These are phyloP conservation scores for Coreius guichenoti DNA, from an alignment of 2,797 vertebrate species.

Conservation along the genomic window DNA sequence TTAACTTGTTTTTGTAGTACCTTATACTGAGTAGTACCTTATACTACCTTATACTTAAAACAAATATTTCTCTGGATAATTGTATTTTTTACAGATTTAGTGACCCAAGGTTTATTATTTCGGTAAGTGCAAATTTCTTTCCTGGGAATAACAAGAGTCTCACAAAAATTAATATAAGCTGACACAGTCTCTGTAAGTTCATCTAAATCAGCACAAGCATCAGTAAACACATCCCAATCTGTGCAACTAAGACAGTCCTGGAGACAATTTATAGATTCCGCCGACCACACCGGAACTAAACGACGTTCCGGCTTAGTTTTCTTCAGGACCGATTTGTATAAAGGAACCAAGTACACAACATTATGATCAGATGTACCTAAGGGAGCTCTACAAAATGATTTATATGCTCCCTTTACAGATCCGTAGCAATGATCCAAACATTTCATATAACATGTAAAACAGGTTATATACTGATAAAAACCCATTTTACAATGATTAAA, in stretches of 20 bases:
- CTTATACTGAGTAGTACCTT: not conserved
- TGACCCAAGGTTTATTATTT: no score
- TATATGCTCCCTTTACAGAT: not conserved
- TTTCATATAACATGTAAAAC: not conserved
- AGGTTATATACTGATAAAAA: not conserved
- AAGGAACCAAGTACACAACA: not conserved
- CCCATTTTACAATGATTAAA: not conserved
- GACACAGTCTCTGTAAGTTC: not conserved
- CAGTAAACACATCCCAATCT: no score
- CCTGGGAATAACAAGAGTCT: not conserved
- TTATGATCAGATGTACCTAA: not conserved
- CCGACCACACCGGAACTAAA: no score
- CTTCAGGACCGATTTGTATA: no score
- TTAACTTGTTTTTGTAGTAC: not conserved
- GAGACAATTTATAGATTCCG: no score
- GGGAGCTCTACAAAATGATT: not conserved
- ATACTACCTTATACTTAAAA: not conserved
- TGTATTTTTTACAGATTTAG: no score
- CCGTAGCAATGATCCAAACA: not conserved
- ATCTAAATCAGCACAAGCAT: not conserved
- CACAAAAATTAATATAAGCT: not conserved
- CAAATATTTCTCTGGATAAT: no score
- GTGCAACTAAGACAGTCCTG: no score
- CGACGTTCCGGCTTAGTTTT: no score
- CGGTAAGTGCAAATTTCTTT: not conserved